Evolutionary conservation across 2,888 invertebrate genomes (phyloP).

Genomic region (Neelides folsomi): DNA sequence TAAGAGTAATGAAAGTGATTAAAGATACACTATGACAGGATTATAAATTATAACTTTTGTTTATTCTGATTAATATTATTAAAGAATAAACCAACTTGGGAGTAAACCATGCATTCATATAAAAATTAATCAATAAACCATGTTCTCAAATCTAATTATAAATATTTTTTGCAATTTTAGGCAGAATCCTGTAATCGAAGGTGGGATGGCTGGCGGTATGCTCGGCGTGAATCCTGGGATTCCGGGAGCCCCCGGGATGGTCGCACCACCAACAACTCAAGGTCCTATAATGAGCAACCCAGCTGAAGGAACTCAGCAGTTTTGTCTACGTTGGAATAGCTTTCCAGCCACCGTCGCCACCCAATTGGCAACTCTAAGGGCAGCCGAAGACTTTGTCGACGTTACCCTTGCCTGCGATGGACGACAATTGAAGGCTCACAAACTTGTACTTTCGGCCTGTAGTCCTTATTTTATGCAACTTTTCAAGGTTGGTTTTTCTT

Average conservation of each 20-base stretch:
- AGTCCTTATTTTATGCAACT: constrained; percentile 77
- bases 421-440: constrained; percentile 67
- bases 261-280: constrained; percentile 9
- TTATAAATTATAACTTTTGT: no score
- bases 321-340: constrained; percentile 81
- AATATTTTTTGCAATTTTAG: constrained; percentile 5
- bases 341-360: constrained; percentile 68
- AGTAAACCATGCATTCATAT: no score
- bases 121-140: no score
- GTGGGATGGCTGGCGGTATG: constrained; percentile 8
- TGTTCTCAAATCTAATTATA: no score
- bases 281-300: constrained; percentile 14
- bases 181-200: constrained; percentile 9
- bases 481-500: constrained; percentile 53
- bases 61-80: no score
- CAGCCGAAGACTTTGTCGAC: constrained; percentile 77
- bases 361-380: constrained; percentile 69
- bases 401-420: constrained; percentile 77
- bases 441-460: constrained; percentile 66
- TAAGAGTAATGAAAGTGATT: no score
- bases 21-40: no score
- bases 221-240: constrained; percentile 1
- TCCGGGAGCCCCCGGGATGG: constrained; percentile 6
- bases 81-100: no score
- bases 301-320: constrained; percentile 48